These are phyloP conservation scores for Etheostoma spectabile DNA, from an alignment of 2,113 vertebrate genomes.

Conservation along the genomic window DNA sequence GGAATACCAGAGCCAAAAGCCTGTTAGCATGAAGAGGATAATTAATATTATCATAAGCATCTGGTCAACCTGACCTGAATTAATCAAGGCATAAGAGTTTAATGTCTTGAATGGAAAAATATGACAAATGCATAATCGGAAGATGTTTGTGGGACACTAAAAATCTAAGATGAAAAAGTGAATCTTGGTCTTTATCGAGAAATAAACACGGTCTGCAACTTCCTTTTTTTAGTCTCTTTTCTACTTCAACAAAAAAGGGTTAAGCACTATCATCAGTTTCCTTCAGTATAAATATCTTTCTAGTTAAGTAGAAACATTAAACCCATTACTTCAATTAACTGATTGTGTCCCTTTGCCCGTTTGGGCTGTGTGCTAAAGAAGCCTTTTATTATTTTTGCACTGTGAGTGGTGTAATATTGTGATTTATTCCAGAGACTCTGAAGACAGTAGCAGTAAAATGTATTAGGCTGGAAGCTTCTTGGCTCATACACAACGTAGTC, in stretches of 20 bases:
- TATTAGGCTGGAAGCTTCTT: conserved; percentile 75
- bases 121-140: too few relatives aligned
- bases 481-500: conserved; percentile 65
- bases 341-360: conserved; percentile 42
- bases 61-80: too few relatives aligned
- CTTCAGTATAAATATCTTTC: conserved; percentile 56
- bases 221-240: too few relatives aligned
- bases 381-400: conserved; percentile 51
- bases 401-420: conserved; percentile 55
- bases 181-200: too few relatives aligned
- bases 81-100: too few relatives aligned
- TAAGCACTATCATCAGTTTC: conserved; percentile 38
- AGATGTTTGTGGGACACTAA: too few relatives aligned
- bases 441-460: conserved; percentile 63
- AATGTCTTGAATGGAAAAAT: too few relatives aligned
- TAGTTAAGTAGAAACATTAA: conserved; percentile 68
- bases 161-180: too few relatives aligned
- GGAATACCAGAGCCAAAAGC: too few relatives aligned
- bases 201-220: too few relatives aligned
- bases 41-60: too few relatives aligned
- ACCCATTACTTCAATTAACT: conserved; percentile 76
- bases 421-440: conserved; percentile 74
- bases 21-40: too few relatives aligned
- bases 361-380: conserved; percentile 42
- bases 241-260: conserved; percentile 28